These are phyloP conservation scores for Chrysolina americana DNA, from an alignment of 2,888 invertebrate species.

Conservation along the genomic window DNA sequence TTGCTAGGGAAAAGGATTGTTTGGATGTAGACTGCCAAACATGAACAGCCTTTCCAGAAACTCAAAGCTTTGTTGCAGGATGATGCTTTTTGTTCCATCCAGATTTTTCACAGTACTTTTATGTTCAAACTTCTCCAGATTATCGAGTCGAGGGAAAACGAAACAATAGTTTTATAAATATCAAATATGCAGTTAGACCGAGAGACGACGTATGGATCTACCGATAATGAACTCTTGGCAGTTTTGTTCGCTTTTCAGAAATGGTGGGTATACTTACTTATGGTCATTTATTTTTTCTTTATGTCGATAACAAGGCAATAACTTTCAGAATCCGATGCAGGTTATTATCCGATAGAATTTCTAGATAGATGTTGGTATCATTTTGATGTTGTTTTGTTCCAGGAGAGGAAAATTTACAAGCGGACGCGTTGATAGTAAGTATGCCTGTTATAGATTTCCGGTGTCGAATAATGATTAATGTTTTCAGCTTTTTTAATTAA, in stretches of 20 bases:
- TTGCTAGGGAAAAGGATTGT: not conserved
- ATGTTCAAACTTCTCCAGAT: too few species aligned
- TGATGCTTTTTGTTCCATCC: slow-evolving; percentile 6
- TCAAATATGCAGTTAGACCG: slow-evolving; percentile 1
- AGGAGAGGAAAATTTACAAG: too few species aligned
- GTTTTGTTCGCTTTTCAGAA: slow-evolving; percentile 3
- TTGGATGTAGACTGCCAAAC: not conserved
- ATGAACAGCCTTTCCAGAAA: not conserved
- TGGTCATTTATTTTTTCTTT: slow-evolving; percentile 19
- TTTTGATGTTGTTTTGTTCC: slow-evolving; percentile 2
- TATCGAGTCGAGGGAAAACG: too few species aligned
- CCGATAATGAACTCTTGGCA: not conserved
- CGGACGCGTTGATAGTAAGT: too few species aligned
- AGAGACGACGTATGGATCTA: slow-evolving; percentile 9
- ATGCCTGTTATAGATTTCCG: too few species aligned
- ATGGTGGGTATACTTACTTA: not conserved
- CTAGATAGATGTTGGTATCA: not conserved
- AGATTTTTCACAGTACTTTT: not conserved
- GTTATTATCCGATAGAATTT: too few species aligned
- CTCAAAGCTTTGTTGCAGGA: slow-evolving; percentile 2
- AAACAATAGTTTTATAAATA: too few species aligned
- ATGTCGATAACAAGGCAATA: slow-evolving; percentile 1
- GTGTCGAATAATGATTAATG: not conserved
- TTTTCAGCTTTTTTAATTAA: not conserved
- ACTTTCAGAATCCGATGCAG: too few species aligned